A percentile compares a stretch with the other conserved stretches of the same genome.
Evolutionary conservation across 1,140 invertebrate species (phyloP).

Genomic region (Apocrypta bakeri): DNA sequence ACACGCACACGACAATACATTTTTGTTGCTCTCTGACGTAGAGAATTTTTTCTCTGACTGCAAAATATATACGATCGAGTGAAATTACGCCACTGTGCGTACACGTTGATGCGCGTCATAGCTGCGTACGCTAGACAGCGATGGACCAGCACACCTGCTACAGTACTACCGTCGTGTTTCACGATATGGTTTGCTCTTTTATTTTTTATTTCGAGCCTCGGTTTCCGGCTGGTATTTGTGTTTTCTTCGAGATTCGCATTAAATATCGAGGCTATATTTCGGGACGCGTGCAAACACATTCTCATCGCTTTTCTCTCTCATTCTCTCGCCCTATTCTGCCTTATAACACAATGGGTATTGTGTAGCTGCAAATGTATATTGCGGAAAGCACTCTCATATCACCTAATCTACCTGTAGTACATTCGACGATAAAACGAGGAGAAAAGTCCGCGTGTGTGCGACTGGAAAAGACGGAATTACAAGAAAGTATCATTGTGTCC

Average conservation of each 20-base stretch:
- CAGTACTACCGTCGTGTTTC: not conserved
- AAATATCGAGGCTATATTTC: not conserved
- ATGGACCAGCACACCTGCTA: no score
- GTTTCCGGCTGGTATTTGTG: no score
- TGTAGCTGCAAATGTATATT: not conserved
- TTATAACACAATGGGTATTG: not conserved
- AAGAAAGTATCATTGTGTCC: not conserved
- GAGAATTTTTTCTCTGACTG: conserved; percentile 3
- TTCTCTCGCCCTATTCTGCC: not conserved
- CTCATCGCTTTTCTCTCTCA: not conserved
- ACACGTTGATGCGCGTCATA: conserved; percentile 3
- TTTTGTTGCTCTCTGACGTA: no score
- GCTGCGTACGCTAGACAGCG: not conserved
- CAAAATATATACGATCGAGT: not conserved
- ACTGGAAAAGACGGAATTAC: not conserved
- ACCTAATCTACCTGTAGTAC: not conserved
- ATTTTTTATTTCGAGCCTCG: not conserved
- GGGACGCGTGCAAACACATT: no score
- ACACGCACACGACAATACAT: conserved; percentile 1
- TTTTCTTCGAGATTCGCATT: not conserved
- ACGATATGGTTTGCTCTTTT: not conserved
- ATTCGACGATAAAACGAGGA: not conserved
- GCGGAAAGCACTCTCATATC: not conserved
- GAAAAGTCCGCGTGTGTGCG: no score
- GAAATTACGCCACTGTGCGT: conserved; percentile 5